phyloP scores from a whole-genome alignment of 2,113 vertebrate species.

The Poeciliopsis turrubarensis region DNA sequence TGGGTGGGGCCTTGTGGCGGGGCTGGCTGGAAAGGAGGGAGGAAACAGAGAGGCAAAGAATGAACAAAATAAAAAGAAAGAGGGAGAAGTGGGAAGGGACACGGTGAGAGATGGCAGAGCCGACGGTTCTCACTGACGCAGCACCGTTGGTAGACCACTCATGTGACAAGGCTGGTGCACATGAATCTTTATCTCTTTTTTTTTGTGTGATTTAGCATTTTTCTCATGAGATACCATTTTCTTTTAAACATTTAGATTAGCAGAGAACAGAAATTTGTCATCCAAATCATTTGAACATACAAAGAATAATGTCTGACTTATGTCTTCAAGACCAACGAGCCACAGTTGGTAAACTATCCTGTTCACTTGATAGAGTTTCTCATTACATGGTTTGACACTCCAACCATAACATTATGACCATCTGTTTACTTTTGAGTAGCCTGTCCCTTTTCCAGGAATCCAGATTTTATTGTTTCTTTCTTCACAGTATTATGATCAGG shows the following conservation, averaged over 20 bases:
- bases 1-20: slow-evolving; percentile 71
- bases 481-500: too few relatives aligned
- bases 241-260: neutral
- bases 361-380: too few relatives aligned
- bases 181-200: slow-evolving; percentile 15
- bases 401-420: neutral
- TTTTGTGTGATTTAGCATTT: neutral
- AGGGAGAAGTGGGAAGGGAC: slow-evolving; percentile 33
- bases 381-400: neutral
- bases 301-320: neutral
- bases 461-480: too few relatives aligned
- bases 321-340: too few relatives aligned
- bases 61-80: slow-evolving; percentile 18
- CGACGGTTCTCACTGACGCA: slow-evolving; percentile 46
- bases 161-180: slow-evolving; percentile 62
- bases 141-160: slow-evolving; percentile 37
- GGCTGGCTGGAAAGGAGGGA: slow-evolving; percentile 57
- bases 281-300: neutral
- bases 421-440: neutral
- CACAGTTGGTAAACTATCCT: too few relatives aligned
- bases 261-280: neutral
- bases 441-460: too few relatives aligned
- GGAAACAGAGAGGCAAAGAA: slow-evolving; percentile 46
- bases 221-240: neutral
- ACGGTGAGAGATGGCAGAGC: slow-evolving; percentile 35